Base-by-base conservation (phyloP, 2,113 vertebrate genomes). In the Proterorhinus semilunaris region DNA sequence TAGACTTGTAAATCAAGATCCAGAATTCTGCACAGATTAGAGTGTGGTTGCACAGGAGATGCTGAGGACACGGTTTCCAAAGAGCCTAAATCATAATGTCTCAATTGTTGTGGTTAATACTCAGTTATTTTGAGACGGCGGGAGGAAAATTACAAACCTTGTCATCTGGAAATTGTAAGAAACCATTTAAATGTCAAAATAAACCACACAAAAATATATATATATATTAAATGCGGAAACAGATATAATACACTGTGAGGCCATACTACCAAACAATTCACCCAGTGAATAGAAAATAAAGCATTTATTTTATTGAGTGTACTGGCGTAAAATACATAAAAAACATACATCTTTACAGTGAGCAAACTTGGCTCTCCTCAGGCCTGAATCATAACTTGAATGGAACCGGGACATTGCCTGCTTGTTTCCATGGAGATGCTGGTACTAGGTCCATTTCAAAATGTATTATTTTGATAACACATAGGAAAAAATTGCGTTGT, bases 1-100 rank as follows among this genome's bases (percentile, higher is more conserved):
- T 70, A 61, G 58, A 61, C 66, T 48, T 58, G 21, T 48, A 82
- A 75, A 79, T 69, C 69, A 72, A 75, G 15, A 55, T 64, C 49
- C 68, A 72, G 42, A 59, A 43, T 59, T 59, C 42, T 59, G 52
- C 16, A 75, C 51, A 62, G 61, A 72, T 21, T 59, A 59, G 27
- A 44, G 12, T n/a, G 57, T 13, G 36, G 21, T 3, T 59, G 42
- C 57, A 59, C 43, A 15, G 42, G 58, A 12, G 58, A 44, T 61
- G 42, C 58, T 61, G 58, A 44, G 58, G 58, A 61, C 58, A 61
- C 58, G 9, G 13, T 61, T 61, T 61, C 42, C 44, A 43, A 61
- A n/a, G 42, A 61, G 15, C 13, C 42, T 43, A 8, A 61, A 44
- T 61, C 42, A 45, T 44, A 45, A 44, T 15, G 44, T 61, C 7